Evolutionary conservation across 2,888 invertebrate genomes (phyloP).

Genomic region (Nymphalis polychloros): DNA sequence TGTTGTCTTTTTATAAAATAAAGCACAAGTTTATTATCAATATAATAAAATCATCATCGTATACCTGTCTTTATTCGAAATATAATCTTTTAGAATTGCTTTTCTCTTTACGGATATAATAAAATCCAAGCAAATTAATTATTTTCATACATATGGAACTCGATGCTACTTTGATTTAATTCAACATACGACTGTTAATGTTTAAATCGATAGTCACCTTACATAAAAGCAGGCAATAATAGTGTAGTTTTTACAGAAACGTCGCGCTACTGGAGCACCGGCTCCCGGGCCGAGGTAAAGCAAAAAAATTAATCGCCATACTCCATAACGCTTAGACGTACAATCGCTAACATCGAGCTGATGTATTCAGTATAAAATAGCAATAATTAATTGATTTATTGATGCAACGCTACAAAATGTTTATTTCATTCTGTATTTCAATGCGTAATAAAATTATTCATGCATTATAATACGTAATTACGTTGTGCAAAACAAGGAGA

Average conservation of each 20-base stretch:
- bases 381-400: background rate
- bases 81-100: background rate
- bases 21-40: background rate
- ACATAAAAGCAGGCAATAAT: slow-evolving; percentile 51
- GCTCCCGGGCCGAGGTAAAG: slow-evolving; percentile 65
- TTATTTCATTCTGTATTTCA: background rate
- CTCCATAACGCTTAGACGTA: slow-evolving; percentile 51
- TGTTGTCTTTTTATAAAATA: slow-evolving; percentile 8
- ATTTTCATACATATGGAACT: background rate
- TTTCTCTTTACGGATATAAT: background rate
- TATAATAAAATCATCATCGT: no score
- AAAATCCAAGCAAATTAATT: background rate
- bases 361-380: background rate
- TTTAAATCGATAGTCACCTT: slow-evolving; percentile 56
- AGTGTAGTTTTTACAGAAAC: slow-evolving; percentile 52
- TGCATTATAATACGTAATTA: no score
- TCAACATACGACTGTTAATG: slow-evolving; percentile 41
- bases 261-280: slow-evolving; percentile 41
- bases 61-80: background rate
- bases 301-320: slow-evolving; percentile 64
- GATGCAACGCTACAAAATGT: background rate
- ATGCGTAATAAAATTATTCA: background rate
- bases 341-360: slow-evolving; percentile 39
- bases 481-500: no score
- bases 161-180: background rate